A percentile compares a stretch with the other conserved stretches of the same genome.
Conservation (phyloP, 1,140 invertebrate genomes). For the Anoplolepis gracilipes region DNA sequence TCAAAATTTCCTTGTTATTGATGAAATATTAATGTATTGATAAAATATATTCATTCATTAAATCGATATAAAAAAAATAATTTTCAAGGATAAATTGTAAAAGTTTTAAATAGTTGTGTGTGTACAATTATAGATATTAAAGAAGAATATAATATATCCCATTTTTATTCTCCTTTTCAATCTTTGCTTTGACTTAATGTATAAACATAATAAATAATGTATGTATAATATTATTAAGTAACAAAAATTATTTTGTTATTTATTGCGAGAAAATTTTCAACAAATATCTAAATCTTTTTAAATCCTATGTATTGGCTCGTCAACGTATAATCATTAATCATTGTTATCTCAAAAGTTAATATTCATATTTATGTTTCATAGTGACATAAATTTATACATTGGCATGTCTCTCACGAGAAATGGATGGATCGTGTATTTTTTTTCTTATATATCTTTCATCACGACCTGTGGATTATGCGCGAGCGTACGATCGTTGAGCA, state of each 20-base stretch:
- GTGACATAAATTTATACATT: not conserved
- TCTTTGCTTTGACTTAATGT: not conserved
- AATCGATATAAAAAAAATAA: not conserved
- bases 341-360: too few relatives aligned
- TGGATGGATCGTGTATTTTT: not conserved
- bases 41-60: constrained; percentile 4
- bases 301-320: not conserved
- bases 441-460: not conserved
- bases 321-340: not conserved
- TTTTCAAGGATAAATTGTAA: not conserved
- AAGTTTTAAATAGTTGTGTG: not conserved
- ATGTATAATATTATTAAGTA: not conserved
- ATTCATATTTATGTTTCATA: not conserved
- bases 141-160: not conserved
- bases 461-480: not conserved
- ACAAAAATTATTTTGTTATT: not conserved
- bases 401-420: too few relatives aligned
- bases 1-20: not conserved
- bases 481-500: constrained; percentile 5
- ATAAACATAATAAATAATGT: not conserved
- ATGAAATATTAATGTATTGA: not conserved
- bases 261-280: not conserved
- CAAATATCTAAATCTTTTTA: not conserved
- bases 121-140: not conserved
- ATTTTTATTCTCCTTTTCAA: not conserved